These are phyloP conservation scores for Chiloscyllium punctatum DNA, from an alignment of 2,797 vertebrate genomes.

Conservation along the genomic window DNA sequence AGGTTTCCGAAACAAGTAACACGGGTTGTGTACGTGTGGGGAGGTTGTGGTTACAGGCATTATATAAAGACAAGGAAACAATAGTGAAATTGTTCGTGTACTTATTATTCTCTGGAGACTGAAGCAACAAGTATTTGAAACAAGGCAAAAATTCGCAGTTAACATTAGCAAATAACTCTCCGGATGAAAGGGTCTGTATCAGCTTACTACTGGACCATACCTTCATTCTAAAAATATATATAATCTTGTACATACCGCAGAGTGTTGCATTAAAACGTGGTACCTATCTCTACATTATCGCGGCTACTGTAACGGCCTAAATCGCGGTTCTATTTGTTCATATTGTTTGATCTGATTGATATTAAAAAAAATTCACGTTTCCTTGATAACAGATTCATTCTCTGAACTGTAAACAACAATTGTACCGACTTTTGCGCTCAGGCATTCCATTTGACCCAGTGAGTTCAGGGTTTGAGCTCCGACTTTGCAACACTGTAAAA, in stretches of 20 bases:
- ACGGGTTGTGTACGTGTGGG: slow-evolving; percentile 46
- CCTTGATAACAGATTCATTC: neutral
- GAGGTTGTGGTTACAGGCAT: slow-evolving; percentile 75
- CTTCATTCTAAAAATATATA: neutral
- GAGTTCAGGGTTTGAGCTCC: neutral
- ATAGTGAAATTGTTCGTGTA: slow-evolving; percentile 83
- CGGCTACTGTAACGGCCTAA: slow-evolving; percentile 14
- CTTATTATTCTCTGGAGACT: slow-evolving; percentile 86
- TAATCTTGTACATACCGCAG: neutral
- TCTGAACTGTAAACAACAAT: neutral
- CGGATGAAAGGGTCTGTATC: neutral
- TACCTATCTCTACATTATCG: slow-evolving; percentile 2
- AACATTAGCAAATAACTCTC: slow-evolving; percentile 28
- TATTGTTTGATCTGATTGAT: neutral
- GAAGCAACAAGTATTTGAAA: slow-evolving; percentile 83
- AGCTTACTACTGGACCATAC: neutral
- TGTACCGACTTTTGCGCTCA: neutral
- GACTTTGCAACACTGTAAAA: slow-evolving; percentile 11
- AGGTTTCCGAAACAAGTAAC: slow-evolving; percentile 55
- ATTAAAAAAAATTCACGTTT: neutral
- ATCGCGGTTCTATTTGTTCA: neutral
- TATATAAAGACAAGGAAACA: slow-evolving; percentile 81
- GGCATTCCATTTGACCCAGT: neutral
- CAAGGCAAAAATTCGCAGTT: slow-evolving; percentile 46
- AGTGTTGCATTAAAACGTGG: neutral